Percentiles rank a stretch among this genome's conserved stretches.
Conservation (phyloP, 2,888 invertebrate species). For the Scaptomyza polygonia region DNA sequence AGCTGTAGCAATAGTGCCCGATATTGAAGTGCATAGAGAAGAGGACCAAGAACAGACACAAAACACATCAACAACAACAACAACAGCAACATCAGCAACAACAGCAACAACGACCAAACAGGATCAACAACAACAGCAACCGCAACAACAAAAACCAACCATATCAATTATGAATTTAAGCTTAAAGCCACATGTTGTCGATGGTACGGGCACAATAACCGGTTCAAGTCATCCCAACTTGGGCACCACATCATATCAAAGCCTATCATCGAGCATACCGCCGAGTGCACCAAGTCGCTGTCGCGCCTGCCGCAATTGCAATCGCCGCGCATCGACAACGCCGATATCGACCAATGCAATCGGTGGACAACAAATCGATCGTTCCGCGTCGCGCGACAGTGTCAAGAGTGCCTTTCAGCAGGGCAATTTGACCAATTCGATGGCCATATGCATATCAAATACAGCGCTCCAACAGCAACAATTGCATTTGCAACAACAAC, state of each 20-base stretch:
- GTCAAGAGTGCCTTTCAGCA: conserved; percentile 89
- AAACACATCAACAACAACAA: conserved; percentile 59
- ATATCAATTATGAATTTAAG: conserved; percentile 85
- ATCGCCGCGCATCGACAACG: conserved; percentile 92
- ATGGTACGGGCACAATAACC: conserved; percentile 31
- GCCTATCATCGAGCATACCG: conserved; percentile 86
- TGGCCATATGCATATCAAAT: conserved; percentile 77
- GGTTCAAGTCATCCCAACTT: conserved; percentile 67
- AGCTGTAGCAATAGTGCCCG: conserved; percentile 82
- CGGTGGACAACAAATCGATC: conserved; percentile 89
- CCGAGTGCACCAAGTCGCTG: conserved; percentile 86
- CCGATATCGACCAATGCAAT: conserved; percentile 88
- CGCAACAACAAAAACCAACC: conserved; percentile 85
- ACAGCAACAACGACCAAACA: conserved; percentile 82
- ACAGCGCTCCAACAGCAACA: conserved; percentile 64
- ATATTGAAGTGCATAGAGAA: conserved; percentile 85
- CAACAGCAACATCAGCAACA: conserved; percentile 61
- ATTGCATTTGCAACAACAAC: conserved; percentile 84
- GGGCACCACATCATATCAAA: conserved; percentile 84
- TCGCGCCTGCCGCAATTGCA: conserved; percentile 88
- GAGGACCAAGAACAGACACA: conserved; percentile 77
- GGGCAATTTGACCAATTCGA: conserved; percentile 80
- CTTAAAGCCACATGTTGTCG: conserved; percentile 58
- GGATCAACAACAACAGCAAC: conserved; percentile 55
- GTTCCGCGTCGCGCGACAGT: conserved; percentile 93